These are phyloP conservation scores for Pedionomus torquatus DNA, from an alignment of 2,113 vertebrate species.

Conservation along the genomic window DNA sequence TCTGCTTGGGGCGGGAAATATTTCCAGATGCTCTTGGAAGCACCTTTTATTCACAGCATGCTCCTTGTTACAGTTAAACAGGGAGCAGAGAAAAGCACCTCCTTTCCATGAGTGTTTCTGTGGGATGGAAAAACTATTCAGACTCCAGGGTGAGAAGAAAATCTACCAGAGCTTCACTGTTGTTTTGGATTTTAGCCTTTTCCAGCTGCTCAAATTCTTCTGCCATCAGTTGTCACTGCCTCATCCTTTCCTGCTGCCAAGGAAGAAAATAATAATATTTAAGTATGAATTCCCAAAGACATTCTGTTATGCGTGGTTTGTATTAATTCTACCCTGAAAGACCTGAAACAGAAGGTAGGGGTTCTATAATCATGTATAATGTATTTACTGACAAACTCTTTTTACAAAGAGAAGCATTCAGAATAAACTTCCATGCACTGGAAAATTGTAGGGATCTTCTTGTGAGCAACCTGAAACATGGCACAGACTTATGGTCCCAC, in stretches of 20 bases:
- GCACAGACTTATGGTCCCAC: not conserved
- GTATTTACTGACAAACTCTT: not conserved
- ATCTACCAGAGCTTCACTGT: not conserved
- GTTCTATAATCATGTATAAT: not conserved
- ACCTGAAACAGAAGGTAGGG: not conserved
- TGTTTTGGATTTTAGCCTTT: not conserved
- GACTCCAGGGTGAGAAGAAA: not conserved
- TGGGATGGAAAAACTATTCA: constrained; percentile 30
- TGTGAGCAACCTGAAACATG: not conserved
- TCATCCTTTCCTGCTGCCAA: not conserved
- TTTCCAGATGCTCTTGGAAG: constrained; percentile 54
- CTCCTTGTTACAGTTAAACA: not conserved
- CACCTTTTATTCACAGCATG: constrained; percentile 29
- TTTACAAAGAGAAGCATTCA: not conserved
- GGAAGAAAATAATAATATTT: not conserved
- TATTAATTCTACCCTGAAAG: not conserved
- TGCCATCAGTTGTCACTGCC: not conserved
- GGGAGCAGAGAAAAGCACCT: constrained; percentile 3
- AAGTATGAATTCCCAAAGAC: not conserved
- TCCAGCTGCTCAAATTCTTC: constrained; percentile 27
- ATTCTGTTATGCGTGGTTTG: not conserved
- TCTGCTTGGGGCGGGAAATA: not conserved
- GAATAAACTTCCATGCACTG: not conserved
- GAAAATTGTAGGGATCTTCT: not conserved
- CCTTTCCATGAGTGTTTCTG: not conserved